phyloP scores from a whole-genome alignment of 2,113 vertebrate species.

The Serinus canaria region DNA sequence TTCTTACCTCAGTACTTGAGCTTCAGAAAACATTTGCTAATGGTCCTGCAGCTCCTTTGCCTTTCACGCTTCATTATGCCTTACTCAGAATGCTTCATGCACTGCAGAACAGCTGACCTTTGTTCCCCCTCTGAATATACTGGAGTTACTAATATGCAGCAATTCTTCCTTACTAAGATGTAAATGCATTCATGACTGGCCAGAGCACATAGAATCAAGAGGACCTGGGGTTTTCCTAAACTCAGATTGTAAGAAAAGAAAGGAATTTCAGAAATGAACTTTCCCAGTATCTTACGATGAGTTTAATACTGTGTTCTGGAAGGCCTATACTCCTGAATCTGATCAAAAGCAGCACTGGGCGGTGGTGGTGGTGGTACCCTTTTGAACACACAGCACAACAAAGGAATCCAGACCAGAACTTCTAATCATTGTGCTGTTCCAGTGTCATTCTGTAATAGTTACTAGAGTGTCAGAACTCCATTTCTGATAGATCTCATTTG shows the following conservation, averaged over 20 bases:
- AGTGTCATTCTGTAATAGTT: not conserved
- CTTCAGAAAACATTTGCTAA: not conserved
- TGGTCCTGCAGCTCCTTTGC: not conserved
- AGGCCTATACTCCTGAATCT: constrained; percentile 64
- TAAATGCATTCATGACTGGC: not conserved
- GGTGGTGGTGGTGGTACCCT: constrained; percentile 49
- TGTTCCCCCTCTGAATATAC: not conserved
- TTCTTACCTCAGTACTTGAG: not conserved
- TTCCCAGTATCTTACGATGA: constrained; percentile 64
- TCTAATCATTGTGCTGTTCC: constrained; percentile 47
- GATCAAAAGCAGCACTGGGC: constrained; percentile 22
- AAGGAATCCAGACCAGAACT: constrained; percentile 49
- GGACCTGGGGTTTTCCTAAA: not conserved
- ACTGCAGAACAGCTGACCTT: not conserved
- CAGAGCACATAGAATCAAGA: not conserved
- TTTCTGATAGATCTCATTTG: not conserved
- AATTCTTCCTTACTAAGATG: not conserved
- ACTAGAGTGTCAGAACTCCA: not conserved
- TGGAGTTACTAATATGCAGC: not conserved
- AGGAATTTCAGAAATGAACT: not conserved
- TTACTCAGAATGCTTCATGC: not conserved
- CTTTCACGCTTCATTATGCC: not conserved
- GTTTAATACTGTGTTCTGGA: constrained; percentile 66
- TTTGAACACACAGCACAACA: constrained; percentile 67
- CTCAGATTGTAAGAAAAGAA: not conserved